Evolutionary conservation across 1,140 invertebrate species (phyloP).

Genomic region (Meloidogyne floridensis): DNA sequence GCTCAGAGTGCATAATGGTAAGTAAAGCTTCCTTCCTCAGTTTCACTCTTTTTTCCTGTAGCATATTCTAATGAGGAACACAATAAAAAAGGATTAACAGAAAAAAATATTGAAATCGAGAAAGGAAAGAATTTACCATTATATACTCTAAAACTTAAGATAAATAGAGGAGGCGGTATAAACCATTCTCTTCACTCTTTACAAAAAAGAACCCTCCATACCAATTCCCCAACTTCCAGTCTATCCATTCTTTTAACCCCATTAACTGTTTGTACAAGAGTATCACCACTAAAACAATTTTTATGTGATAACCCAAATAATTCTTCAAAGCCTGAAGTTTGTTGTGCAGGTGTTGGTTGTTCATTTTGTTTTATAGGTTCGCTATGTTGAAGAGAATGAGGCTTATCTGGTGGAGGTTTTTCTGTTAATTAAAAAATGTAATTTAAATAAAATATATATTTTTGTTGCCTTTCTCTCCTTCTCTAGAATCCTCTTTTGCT

Average conservation of each 20-base stretch:
- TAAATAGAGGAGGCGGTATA: too few species aligned
- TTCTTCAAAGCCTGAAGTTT: slow-evolving; percentile 1
- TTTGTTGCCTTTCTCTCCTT: background rate
- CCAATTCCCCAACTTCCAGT: slow-evolving; percentile 45
- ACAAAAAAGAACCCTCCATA: background rate
- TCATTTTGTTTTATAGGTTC: slow-evolving; percentile 7
- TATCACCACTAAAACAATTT: slow-evolving; percentile 52
- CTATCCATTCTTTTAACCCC: slow-evolving; percentile 51
- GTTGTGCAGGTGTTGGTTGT: background rate
- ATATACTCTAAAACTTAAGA: too few species aligned
- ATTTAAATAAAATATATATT: background rate
- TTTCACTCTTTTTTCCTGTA: too few species aligned
- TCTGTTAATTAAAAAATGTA: background rate
- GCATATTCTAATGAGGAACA: too few species aligned
- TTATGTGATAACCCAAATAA: slow-evolving; percentile 16
- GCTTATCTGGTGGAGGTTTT: background rate
- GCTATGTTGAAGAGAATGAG: background rate
- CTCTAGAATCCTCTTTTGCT: background rate
- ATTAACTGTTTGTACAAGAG: slow-evolving; percentile 38
- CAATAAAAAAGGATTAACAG: too few species aligned
- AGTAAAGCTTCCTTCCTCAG: too few species aligned
- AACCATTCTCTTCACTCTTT: too few species aligned
- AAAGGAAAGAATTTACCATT: too few species aligned
- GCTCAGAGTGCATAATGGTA: too few species aligned
- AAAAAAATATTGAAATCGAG: too few species aligned